phyloP scores from a whole-genome alignment of 2,888 invertebrate genomes.

The Rhagium mordax region DNA sequence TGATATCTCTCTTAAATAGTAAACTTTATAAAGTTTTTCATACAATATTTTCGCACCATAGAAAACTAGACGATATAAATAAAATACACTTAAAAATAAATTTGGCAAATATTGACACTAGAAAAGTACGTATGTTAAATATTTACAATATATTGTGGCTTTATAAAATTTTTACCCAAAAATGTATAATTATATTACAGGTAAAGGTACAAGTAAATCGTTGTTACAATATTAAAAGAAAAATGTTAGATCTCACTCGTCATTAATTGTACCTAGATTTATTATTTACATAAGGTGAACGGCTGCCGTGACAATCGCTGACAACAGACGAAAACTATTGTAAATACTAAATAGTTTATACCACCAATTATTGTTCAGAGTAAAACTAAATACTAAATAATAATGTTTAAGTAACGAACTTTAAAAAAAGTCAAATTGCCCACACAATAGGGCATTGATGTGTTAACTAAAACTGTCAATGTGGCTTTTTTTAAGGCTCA shows the following conservation, averaged over 20 bases:
- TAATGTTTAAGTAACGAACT: too few relatives aligned
- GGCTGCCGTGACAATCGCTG: not conserved
- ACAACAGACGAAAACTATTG: too few relatives aligned
- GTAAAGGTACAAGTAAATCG: constrained; percentile 28
- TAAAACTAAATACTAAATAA: too few relatives aligned
- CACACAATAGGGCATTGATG: too few relatives aligned
- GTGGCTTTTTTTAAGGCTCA: too few relatives aligned
- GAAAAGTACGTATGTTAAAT: constrained; percentile 29
- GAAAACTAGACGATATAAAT: constrained; percentile 33
- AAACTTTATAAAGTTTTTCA: constrained; percentile 28
- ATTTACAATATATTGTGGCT: constrained; percentile 21
- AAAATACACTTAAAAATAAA: constrained; percentile 22
- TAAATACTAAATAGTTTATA: too few relatives aligned
- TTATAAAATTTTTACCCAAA: constrained; percentile 21
- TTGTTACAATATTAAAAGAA: constrained; percentile 21
- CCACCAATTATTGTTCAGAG: too few relatives aligned
- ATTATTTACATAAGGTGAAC: constrained; percentile 15
- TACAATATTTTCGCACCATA: constrained; percentile 29
- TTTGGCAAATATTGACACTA: constrained; percentile 31
- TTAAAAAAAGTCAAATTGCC: too few relatives aligned
- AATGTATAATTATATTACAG: constrained; percentile 21
- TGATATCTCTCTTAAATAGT: constrained; percentile 51
- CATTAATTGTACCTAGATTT: constrained; percentile 27
- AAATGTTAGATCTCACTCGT: constrained; percentile 31
- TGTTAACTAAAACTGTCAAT: too few relatives aligned